Percentiles rank a stretch among this genome's conserved stretches.
phyloP scores from a whole-genome alignment of 2,113 vertebrate species.

The Origma solitaria region DNA sequence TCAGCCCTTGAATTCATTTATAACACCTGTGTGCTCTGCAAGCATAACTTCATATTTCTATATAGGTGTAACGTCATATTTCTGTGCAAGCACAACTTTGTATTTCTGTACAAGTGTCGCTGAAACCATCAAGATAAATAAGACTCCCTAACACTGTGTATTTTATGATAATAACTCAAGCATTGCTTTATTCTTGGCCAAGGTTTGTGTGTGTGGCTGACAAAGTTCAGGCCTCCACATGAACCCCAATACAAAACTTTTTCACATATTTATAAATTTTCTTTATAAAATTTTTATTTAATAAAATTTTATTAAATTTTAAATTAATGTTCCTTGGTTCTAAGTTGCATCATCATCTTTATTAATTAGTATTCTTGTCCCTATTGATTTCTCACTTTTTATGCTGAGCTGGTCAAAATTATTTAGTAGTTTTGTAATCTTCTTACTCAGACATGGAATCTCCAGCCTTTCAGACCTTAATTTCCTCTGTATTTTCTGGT shows the following conservation, averaged over 20 bases:
- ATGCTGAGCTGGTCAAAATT: neutral
- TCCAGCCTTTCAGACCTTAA: neutral
- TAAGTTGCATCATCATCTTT: neutral
- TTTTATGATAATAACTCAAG: neutral
- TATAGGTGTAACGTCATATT: fast-evolving
- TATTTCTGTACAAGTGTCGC: neutral
- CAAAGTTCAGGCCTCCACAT: neutral
- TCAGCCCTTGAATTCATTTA: too few relatives aligned
- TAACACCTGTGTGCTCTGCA: too few relatives aligned
- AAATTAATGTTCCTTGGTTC: neutral
- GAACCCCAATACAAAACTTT: neutral
- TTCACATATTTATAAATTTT: neutral
- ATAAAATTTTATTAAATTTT: too few relatives aligned
- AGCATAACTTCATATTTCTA: fast-evolving
- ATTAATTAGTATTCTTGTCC: neutral
- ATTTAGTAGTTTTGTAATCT: neutral
- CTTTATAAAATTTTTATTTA: too few relatives aligned
- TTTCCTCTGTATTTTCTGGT: neutral
- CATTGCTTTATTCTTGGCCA: neutral
- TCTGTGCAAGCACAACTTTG: neutral
- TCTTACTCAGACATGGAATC: neutral
- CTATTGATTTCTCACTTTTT: neutral
- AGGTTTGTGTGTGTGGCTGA: neutral
- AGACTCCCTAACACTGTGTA: neutral
- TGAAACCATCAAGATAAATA: fast-evolving